Evolutionary conservation across 1,140 invertebrate species (phyloP), one percentile per base, ranked within the genome.

Genomic region (Venturia canescens): DNA sequence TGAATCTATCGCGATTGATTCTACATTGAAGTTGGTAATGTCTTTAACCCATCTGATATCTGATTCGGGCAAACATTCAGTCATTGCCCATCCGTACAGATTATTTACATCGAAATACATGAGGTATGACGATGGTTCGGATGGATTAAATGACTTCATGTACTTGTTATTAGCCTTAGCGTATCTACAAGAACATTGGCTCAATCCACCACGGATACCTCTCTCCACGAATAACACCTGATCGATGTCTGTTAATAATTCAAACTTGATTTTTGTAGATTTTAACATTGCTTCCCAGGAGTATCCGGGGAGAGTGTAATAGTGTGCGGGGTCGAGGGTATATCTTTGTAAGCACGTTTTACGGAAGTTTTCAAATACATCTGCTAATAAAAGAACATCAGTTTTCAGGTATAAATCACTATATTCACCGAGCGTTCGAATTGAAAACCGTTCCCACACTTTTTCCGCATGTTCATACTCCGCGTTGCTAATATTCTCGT

Each of bases 1-100:
- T 53, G 50, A 11, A 53, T 53, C 50, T n/a, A n/a, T n/a, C 50
- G 50, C 3, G 3, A n/a, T n/a, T n/a, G 50, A 53, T 3, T 53
- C 11, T 4, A 53, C 11, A 53, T 11, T 53, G 15, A 53, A 53
- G 11, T 53, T n/a, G 50, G 50, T 5, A 3, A 53, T 11, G n/a
- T 53, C n/a, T n/a, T 53, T 11, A 1, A 83, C 27, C 85, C 84
- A 85, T 70, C 81, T 26, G 60, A 87, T 87, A n/a, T 74, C 80
- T 9, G 67, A 77, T 23, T 34, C 74, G 11, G 85, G 82, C 0
- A 86, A 71, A n/a, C 18, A 63, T 78, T 87, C 60, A 0, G 60
- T 53, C 76, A 88, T 83, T 7, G 82, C 80, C 78, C 80, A 84
- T 15, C 84, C 85, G 66, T 87, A 88, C 9, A n/a, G n/a, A n/a